Evolutionary conservation across 2,797 vertebrate genomes (phyloP), one percentile per base, ranked within the genome.

Genomic region (Trematocara caparti): DNA sequence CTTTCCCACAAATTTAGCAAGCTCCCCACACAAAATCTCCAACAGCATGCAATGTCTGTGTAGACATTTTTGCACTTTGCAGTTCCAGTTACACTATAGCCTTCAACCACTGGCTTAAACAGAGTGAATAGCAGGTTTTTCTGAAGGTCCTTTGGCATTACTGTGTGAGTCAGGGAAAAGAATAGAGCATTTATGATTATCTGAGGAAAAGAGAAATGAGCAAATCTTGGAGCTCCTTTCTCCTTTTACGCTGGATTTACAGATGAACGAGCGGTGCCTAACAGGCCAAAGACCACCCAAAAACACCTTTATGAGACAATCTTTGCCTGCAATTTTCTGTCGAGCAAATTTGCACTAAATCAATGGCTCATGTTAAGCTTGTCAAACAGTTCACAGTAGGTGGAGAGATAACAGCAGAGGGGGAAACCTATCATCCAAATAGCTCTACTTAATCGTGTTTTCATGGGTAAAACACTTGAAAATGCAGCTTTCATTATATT

Each of bases 381-480:
- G 84, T 88, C 83, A 84, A 85, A 88, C 79, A 83, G 77, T 77
- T 89, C 81, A 69, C 87, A 83, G 91, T 86, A 90, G 86, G 89
- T 83, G 80, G 66, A 85, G 66, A 59, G 89, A 90, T 86, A 92
- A 84, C 79, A 75, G 83, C 11, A 38, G 69, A 82, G 85, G 85
- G 76, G 72, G 30, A 86, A 87, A 86, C 34, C 83, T 83, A 83
- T 93, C 85, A 92, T 89, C 86, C 85, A 73, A 82, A 83, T 62
- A 66, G 64, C 86, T 86, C 86, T 82, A 81, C 80, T 90, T 88
- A 87, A 91, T 90, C 83, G 78, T 83, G 69, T 75, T 83, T 82
- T 86, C 77, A 75, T 86, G 81, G 82, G 78, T 79, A 21, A 84
- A 86, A 72, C 80, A 83, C 86, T 90, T 75, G 75, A 87, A 83